These are phyloP conservation scores for Sus cebifrons DNA, from an alignment of 2,797 vertebrate genomes.

Conservation along the genomic window DNA sequence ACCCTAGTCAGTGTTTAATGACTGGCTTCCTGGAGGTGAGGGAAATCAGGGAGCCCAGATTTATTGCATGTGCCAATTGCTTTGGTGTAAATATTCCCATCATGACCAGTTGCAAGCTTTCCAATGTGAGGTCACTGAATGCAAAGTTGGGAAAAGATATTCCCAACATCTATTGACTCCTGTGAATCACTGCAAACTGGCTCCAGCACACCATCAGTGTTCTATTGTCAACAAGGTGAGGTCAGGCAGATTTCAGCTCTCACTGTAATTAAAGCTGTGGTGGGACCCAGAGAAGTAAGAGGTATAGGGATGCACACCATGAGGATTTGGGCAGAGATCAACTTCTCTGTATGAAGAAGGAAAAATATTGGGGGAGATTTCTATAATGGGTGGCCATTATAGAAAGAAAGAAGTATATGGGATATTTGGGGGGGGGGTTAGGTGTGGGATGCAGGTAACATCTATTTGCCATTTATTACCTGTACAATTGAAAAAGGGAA, in stretches of 20 bases:
- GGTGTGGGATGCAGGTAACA: not conserved
- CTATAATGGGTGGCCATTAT: not conserved
- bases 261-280: not conserved
- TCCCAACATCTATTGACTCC: not conserved
- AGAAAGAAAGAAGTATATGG: not conserved
- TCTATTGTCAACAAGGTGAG: not conserved
- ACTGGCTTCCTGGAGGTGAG: not conserved
- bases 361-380: not conserved
- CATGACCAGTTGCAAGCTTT: not conserved
- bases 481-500: not conserved
- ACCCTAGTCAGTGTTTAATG: not conserved
- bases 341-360: not conserved
- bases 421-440: not conserved
- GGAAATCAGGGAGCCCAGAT: not conserved
- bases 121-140: not conserved
- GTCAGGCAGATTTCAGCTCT: not conserved
- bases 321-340: not conserved
- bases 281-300: not conserved
- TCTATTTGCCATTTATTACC: not conserved
- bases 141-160: not conserved
- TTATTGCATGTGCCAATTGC: not conserved
- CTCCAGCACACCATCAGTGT: not conserved
- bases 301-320: not conserved
- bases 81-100: not conserved
- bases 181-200: not conserved